These are phyloP conservation scores for Montifringilla adamsi DNA, from an alignment of 2,113 vertebrate genomes.

Conservation along the genomic window DNA sequence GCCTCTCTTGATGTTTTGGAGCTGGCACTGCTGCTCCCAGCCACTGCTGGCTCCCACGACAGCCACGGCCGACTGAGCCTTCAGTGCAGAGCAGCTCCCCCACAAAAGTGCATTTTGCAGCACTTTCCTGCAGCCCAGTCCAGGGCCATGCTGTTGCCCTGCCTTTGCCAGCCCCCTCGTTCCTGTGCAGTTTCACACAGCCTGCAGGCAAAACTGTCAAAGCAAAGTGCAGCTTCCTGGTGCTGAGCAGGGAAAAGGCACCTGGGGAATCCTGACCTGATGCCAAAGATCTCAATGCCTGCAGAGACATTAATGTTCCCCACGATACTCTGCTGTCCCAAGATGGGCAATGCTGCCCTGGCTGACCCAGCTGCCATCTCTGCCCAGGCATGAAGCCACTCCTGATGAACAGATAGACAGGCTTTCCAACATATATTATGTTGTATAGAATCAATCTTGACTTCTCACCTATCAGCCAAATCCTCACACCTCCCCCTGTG, in stretches of 20 bases:
- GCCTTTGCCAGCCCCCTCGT: background rate
- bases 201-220: background rate
- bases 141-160: background rate
- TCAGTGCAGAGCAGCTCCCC: background rate
- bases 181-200: background rate
- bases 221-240: background rate
- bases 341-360: background rate
- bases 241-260: background rate
- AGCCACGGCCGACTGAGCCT: background rate
- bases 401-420: background rate
- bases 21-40: background rate
- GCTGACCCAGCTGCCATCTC: background rate
- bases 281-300: background rate
- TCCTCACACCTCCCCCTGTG: background rate
- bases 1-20: background rate
- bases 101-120: background rate
- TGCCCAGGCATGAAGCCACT: background rate
- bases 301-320: background rate
- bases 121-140: background rate
- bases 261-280: background rate
- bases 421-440: background rate
- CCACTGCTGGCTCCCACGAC: fast-evolving
- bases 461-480: background rate
- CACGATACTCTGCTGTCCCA: background rate
- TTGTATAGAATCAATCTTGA: background rate